Evolutionary conservation across 2,797 vertebrate species (phyloP).

Genomic region (Myripristis murdjan): DNA sequence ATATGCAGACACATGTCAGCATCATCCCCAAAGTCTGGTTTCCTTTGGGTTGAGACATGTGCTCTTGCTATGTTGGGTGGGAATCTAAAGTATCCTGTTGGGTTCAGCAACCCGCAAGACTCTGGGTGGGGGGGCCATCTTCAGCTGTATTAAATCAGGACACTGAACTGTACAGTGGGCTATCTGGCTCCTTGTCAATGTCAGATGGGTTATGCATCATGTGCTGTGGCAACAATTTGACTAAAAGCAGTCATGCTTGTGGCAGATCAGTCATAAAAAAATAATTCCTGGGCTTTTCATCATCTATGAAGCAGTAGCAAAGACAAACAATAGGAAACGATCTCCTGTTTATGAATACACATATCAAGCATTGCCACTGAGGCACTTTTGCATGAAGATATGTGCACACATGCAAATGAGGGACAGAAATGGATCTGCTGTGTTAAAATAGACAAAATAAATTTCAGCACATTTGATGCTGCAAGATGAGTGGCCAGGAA

Average conservation of each 20-base stretch:
- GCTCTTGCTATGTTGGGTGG: conserved; percentile 4
- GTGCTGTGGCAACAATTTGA: conserved; percentile 27
- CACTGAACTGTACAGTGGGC: conserved; percentile 19
- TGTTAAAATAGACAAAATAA: conserved; percentile 29
- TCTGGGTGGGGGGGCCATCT: conserved; percentile 23
- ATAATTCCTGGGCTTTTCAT: conserved; percentile 30
- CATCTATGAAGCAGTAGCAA: conserved; percentile 11
- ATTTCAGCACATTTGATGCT: conserved; percentile 20
- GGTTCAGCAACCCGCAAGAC: conserved; percentile 29
- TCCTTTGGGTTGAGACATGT: not conserved
- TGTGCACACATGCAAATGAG: not conserved
- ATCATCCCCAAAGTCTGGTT: not conserved
- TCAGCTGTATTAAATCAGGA: conserved; percentile 1
- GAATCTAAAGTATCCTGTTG: conserved; percentile 11
- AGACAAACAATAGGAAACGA: not conserved
- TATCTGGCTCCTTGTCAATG: conserved; percentile 20
- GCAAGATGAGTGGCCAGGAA: conserved; percentile 31
- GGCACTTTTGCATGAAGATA: conserved; percentile 18
- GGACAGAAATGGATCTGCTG: not conserved
- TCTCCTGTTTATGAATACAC: conserved; percentile 2
- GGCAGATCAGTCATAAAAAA: conserved; percentile 51
- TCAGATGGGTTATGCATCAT: conserved; percentile 38
- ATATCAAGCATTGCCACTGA: not conserved
- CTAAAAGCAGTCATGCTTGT: conserved; percentile 47
- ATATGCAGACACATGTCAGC: not conserved